Percentiles rank a stretch among this genome's conserved stretches.
Conservation (phyloP, 2,888 invertebrate genomes). For the Drosophila tripunctata region DNA sequence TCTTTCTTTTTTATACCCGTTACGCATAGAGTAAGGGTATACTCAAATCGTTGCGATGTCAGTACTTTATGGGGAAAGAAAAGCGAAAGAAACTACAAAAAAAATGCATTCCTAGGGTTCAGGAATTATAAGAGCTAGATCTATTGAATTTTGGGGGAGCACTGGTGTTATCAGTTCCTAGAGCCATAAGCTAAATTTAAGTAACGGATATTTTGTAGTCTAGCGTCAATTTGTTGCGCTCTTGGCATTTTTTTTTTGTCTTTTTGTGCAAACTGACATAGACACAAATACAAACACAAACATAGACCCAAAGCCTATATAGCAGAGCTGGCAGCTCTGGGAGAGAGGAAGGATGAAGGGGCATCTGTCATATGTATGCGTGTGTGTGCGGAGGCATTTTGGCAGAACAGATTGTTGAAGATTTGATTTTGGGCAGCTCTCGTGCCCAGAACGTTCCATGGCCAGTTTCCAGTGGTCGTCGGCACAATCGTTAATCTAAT, state of each 20-base stretch:
- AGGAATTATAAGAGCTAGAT: too few species aligned
- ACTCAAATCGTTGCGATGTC: too few species aligned
- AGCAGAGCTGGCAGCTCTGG: not conserved
- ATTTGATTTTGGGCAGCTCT: conserved; percentile 71
- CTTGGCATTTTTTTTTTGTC: conserved; percentile 10
- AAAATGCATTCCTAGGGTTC: too few species aligned
- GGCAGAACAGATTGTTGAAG: conserved; percentile 72
- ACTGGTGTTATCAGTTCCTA: too few species aligned
- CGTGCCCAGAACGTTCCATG: conserved; percentile 2
- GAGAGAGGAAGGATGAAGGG: not conserved
- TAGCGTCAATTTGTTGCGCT: not conserved
- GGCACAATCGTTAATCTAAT: conserved; percentile 74
- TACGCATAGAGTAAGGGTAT: not conserved
- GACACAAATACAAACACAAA: conserved; percentile 22
- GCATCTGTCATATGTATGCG: conserved; percentile 8
- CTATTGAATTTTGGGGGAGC: too few species aligned
- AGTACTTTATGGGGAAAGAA: too few species aligned
- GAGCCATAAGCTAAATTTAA: too few species aligned
- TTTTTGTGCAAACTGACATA: conserved; percentile 19
- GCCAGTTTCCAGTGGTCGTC: conserved; percentile 26
- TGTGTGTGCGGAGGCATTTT: conserved; percentile 53
- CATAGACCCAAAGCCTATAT: not conserved
- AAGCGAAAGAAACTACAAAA: too few species aligned
- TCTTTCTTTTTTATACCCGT: conserved; percentile 26
- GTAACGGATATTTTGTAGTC: not conserved